Evolutionary conservation across 1,140 invertebrate species (phyloP), one percentile per base, ranked within the genome.

Genomic region (Spodoptera litura): DNA sequence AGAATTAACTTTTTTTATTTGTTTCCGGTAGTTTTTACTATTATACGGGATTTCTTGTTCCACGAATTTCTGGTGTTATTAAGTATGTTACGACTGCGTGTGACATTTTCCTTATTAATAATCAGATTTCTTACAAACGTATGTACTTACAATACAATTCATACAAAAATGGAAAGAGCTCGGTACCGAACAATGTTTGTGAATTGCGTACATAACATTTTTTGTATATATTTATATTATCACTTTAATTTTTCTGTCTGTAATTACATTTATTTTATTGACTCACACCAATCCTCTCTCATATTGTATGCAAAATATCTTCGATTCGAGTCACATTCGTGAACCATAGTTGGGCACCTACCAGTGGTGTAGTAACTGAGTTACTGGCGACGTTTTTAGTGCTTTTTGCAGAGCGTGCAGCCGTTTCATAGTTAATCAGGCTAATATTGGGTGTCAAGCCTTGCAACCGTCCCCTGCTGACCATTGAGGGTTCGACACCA

Each of bases 361-460:
- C 62, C 81, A 71, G 56, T 66, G 80, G 78, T 78, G 74, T 66
- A 25, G 51, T 93, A 93, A 93, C 89, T 89, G 83, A 91, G 89
- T 93, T 91, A 93, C 87, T 77, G 85, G 86, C 81, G 87, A 89
- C 87, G 77, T 91, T 91, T 91, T 92, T 93, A 91, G 92, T 91
- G 91, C 91, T 92, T 91, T 93, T 93, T 89, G 87, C 89, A 83
- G 83, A 83, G 85, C 35, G 58, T 74, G 79, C 82, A 81, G 70
- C 78, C 83, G 84, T 82, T 85, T 88, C 83, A 78, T 79, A 83
- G 80, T 87, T 90, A 92, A 91, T 92, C 85, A 91, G 81, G 83
- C 85, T 89, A 88, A 90, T 88, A 88, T 87, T 79, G 81, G 82
- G 86, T 87, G 88, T 87, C 87, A 85, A 82, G 82, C 81, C 25